These are phyloP conservation scores for Dolichallabes microphthalmus DNA, from an alignment of 2,113 vertebrate species.

Conservation along the genomic window DNA sequence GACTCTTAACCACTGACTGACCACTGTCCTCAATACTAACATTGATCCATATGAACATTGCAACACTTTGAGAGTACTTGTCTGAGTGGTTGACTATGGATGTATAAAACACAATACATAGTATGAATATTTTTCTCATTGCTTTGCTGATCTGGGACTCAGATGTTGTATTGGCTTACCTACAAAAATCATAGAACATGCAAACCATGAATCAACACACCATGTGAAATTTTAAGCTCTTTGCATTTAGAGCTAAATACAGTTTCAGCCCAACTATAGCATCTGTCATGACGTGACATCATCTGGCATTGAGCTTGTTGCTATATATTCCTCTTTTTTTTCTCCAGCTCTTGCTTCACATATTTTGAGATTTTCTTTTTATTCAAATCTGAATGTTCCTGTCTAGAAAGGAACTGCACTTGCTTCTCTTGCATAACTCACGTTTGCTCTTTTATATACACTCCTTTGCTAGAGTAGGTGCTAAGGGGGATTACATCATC, in stretches of 20 bases:
- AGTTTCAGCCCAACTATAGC: not conserved
- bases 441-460: conserved; percentile 53
- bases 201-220: not conserved
- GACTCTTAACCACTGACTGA: not conserved
- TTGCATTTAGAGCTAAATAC: not conserved
- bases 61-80: not conserved
- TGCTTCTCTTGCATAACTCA: conserved; percentile 46
- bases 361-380: conserved; percentile 19
- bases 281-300: not conserved
- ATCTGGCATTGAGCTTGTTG: not conserved
- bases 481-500: conserved; percentile 67
- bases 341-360: not conserved
- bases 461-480: conserved; percentile 52
- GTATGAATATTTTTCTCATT: conserved; percentile 62
- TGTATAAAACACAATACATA: conserved; percentile 48
- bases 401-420: not conserved
- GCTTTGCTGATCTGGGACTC: conserved; percentile 63
- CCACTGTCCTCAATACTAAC: not conserved
- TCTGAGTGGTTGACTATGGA: not conserved
- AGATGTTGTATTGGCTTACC: conserved; percentile 8
- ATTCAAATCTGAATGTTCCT: conserved; percentile 18
- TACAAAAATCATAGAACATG: not conserved
- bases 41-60: not conserved
- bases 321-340: not conserved
- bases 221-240: not conserved